A percentile compares a stretch with the other conserved stretches of the same genome.
These are phyloP conservation scores for Eptatretus burgeri DNA, from an alignment of 2,113 vertebrate genomes.

Conservation along the genomic window DNA sequence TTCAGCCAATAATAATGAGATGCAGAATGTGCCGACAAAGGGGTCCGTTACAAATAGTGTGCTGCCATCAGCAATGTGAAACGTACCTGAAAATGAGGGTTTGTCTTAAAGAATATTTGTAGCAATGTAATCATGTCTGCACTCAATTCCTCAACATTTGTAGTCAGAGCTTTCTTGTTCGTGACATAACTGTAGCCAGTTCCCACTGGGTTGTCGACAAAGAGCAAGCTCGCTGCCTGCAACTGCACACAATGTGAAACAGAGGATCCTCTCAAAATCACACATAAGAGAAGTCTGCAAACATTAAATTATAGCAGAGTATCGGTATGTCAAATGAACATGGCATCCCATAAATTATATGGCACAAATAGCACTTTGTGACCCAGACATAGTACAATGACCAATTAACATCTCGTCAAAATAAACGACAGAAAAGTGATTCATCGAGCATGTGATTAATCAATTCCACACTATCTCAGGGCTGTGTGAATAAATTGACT, in stretches of 20 bases:
- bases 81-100: slow-evolving; percentile 39
- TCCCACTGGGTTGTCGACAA: slow-evolving; percentile 85
- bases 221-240: slow-evolving; percentile 43
- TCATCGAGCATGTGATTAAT: no score
- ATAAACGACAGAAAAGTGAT: no score
- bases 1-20: no score
- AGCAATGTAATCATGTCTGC: slow-evolving; percentile 69
- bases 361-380: no score
- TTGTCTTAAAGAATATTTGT: slow-evolving; percentile 27
- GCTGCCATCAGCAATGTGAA: neutral
- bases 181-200: slow-evolving; percentile 63
- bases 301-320: neutral
- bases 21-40: no score
- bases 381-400: no score
- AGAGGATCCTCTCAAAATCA: slow-evolving; percentile 7
- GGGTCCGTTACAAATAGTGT: no score
- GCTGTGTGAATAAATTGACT: no score
- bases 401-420: no score
- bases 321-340: neutral
- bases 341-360: no score
- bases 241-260: slow-evolving; percentile 18
- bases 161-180: slow-evolving; percentile 21
- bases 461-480: no score
- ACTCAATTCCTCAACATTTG: slow-evolving; percentile 30
- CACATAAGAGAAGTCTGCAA: neutral